Conservation (phyloP, 2,797 vertebrate species). For the Enoplosus armatus region DNA sequence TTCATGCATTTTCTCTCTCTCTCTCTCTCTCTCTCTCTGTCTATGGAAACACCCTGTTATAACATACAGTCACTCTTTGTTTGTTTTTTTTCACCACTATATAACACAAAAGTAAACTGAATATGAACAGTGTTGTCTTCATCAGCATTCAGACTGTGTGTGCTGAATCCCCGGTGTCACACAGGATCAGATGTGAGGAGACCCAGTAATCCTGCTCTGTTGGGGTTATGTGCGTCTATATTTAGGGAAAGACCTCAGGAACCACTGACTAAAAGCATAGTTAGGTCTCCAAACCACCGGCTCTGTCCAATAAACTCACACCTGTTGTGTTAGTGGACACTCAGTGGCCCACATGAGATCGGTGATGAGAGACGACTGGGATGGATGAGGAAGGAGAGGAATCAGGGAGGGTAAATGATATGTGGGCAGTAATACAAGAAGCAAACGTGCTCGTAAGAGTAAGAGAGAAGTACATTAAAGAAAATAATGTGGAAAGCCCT, state of each 20-base stretch:
- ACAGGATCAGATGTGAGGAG: slow-evolving; percentile 39
- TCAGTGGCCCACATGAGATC: slow-evolving; percentile 34
- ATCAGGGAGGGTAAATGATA: not conserved
- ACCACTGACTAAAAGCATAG: slow-evolving; percentile 65
- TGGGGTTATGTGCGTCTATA: slow-evolving; percentile 61
- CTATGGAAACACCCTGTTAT: not conserved
- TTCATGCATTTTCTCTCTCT: not conserved
- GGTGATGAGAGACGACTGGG: slow-evolving; percentile 64
- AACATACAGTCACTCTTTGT: not conserved
- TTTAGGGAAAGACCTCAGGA: slow-evolving; percentile 67
- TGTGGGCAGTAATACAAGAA: not conserved
- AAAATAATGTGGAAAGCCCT: not conserved
- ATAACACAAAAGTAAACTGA: slow-evolving; percentile 3
- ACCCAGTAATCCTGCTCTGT: slow-evolving; percentile 53
- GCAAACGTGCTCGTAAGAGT: not conserved
- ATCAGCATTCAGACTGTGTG: slow-evolving; percentile 15
- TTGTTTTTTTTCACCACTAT: not conserved
- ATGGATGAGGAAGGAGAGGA: slow-evolving; percentile 11
- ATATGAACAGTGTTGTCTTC: not conserved
- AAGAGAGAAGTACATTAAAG: not conserved
- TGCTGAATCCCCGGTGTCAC: slow-evolving; percentile 20
- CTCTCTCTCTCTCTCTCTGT: not conserved
- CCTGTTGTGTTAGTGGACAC: slow-evolving; percentile 77
- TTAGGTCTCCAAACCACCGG: slow-evolving; percentile 57
- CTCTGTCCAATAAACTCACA: slow-evolving; percentile 69